These are phyloP conservation scores for Eristalinus sepulchralis DNA, from an alignment of 2,888 invertebrate species.

Conservation along the genomic window DNA sequence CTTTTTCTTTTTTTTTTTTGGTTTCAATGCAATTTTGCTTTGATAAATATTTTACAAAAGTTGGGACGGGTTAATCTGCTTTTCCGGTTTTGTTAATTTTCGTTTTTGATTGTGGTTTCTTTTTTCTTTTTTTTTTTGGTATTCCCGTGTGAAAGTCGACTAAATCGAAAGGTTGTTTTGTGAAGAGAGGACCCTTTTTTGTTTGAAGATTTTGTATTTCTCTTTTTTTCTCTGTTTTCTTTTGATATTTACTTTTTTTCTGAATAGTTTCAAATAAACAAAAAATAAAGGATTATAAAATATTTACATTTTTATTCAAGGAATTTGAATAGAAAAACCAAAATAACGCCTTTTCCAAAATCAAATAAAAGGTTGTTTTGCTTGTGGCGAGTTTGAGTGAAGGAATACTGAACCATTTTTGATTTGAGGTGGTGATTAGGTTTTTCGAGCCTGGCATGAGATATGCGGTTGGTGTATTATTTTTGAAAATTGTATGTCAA, in stretches of 20 bases:
- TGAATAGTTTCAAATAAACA: conserved; percentile 35
- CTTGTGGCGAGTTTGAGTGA: conserved; percentile 1
- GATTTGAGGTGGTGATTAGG: conserved; percentile 47
- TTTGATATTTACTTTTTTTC: neutral
- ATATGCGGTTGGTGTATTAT: neutral
- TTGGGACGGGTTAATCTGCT: conserved; percentile 81
- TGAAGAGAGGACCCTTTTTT: conserved; percentile 70
- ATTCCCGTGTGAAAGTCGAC: conserved; percentile 58
- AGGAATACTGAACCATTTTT: conserved; percentile 15
- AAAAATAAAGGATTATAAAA: conserved; percentile 53
- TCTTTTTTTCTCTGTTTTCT: conserved; percentile 19
- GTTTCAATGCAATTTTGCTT: conserved; percentile 71
- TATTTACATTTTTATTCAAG: conserved; percentile 67
- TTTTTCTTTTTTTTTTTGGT: neutral
- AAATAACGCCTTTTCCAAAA: conserved; percentile 52
- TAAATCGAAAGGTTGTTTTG: conserved; percentile 53
- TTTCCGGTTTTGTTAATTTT: conserved; percentile 79
- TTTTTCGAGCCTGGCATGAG: too few relatives aligned
- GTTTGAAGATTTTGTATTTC: conserved; percentile 26
- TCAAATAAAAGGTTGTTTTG: neutral
- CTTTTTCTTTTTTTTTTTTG: conserved; percentile 36
- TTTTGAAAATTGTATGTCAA: too few relatives aligned
- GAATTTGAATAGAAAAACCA: conserved; percentile 29
- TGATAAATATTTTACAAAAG: conserved; percentile 75
- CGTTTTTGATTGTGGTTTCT: conserved; percentile 11